Percentiles rank a stretch among this genome's conserved stretches.
phyloP scores from a whole-genome alignment of 2,888 invertebrate species.

The Drosophila nigritarsus region DNA sequence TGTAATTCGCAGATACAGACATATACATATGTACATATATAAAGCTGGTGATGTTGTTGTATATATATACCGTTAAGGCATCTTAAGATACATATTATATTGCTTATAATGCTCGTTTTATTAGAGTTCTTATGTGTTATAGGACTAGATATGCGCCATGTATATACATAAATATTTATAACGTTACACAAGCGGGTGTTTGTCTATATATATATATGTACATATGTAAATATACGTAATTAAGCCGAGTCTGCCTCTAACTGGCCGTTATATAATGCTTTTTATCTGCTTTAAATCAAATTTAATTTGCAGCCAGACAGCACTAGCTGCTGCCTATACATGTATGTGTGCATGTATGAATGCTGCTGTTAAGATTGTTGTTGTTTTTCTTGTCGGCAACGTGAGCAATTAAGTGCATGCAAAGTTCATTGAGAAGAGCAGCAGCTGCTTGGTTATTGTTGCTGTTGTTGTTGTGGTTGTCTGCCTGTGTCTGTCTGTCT shows the following conservation, averaged over 20 bases:
- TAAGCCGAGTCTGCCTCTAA: conserved; percentile 14
- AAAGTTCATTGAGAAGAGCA: conserved; percentile 62
- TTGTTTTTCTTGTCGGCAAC: conserved; percentile 20
- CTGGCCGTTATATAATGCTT: conserved; percentile 34
- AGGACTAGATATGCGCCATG: background rate
- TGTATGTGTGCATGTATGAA: background rate
- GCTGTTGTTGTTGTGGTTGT: conserved; percentile 22
- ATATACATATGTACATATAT: background rate
- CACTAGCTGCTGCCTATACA: conserved; percentile 12
- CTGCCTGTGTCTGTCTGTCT: conserved; percentile 36
- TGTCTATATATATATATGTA: background rate
- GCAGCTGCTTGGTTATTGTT: conserved; percentile 35
- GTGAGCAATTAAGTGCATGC: conserved; percentile 68
- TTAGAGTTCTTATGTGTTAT: background rate
- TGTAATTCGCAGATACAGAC: background rate
- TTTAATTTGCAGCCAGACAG: conserved; percentile 53
- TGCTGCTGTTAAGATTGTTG: conserved; percentile 6
- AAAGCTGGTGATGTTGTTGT: background rate
- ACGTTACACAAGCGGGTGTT: background rate
- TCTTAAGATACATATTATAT: background rate
- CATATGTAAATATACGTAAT: conserved; percentile 10
- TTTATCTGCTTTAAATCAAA: conserved; percentile 59
- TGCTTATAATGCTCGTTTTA: background rate
- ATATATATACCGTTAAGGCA: background rate
- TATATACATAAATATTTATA: background rate